Evolutionary conservation across 2,113 vertebrate genomes (phyloP).

Genomic region (Calyptomena viridis): DNA sequence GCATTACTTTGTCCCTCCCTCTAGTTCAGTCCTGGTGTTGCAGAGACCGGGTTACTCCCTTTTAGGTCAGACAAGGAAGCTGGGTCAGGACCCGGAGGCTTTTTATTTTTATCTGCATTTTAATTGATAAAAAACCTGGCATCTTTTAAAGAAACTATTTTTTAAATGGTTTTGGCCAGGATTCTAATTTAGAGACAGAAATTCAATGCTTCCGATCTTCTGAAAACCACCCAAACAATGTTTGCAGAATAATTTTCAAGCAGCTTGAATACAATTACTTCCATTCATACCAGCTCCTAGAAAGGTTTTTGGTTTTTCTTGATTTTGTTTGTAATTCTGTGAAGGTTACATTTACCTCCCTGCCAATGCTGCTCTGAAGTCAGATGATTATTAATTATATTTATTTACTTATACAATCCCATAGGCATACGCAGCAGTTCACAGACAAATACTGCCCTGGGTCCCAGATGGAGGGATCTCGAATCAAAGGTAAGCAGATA

Average conservation of each 20-base stretch:
- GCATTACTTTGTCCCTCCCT: background rate
- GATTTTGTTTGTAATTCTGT: slow-evolving; percentile 44
- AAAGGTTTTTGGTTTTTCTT: background rate
- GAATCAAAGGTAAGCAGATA: slow-evolving; percentile 22
- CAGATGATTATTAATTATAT: slow-evolving; percentile 65
- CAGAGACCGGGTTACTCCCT: background rate
- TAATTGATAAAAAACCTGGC: background rate
- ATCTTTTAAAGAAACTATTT: background rate
- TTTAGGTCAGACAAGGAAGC: background rate
- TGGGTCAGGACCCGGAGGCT: background rate
- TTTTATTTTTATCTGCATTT: background rate
- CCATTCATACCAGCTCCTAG: background rate
- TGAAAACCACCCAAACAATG: background rate
- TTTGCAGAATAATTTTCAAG: background rate
- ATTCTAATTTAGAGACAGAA: background rate
- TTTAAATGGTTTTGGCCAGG: background rate
- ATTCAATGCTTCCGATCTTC: background rate
- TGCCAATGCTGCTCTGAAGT: slow-evolving; percentile 24
- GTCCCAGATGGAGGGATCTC: slow-evolving; percentile 5
- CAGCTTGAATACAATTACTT: background rate
- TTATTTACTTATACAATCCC: slow-evolving; percentile 63
- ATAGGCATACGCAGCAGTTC: slow-evolving; percentile 34
- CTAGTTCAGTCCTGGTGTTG: background rate
- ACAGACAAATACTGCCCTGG: background rate
- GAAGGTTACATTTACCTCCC: slow-evolving; percentile 42